phyloP scores from a whole-genome alignment of 2,113 vertebrate genomes.

The Aix galericulata region DNA sequence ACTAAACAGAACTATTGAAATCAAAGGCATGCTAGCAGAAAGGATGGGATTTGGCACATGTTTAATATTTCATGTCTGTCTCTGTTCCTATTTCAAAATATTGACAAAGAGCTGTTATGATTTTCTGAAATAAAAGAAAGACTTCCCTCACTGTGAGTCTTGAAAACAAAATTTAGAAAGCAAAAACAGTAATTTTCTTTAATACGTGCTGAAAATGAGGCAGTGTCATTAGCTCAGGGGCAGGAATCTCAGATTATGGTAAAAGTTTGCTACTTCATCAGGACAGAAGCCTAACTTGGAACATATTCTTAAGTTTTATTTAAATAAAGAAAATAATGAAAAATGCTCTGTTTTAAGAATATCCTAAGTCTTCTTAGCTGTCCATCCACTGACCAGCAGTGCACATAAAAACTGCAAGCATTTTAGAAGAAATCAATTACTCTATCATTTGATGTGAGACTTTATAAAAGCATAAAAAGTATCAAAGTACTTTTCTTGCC shows the following conservation, averaged over 20 bases:
- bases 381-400: not conserved
- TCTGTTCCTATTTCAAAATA: slow-evolving; percentile 23
- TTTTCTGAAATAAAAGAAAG: not conserved
- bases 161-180: not conserved
- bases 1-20: slow-evolving; percentile 11
- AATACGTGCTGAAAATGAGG: not conserved
- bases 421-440: not conserved
- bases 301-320: not conserved
- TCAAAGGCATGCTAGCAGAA: slow-evolving; percentile 13
- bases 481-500: not conserved
- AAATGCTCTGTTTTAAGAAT: not conserved
- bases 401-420: not conserved
- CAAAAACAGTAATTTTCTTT: not conserved
- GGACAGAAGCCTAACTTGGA: not conserved
- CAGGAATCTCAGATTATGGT: not conserved
- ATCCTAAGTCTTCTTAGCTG: not conserved
- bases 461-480: not conserved
- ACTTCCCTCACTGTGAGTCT: not conserved
- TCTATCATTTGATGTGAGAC: not conserved
- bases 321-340: not conserved
- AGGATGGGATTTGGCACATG: not conserved
- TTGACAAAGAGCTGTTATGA: slow-evolving; percentile 4
- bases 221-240: not conserved
- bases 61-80: slow-evolving; percentile 29
- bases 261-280: not conserved